Base-by-base conservation (phyloP, 1,140 invertebrate species). In the Cyclargus thomasi region DNA sequence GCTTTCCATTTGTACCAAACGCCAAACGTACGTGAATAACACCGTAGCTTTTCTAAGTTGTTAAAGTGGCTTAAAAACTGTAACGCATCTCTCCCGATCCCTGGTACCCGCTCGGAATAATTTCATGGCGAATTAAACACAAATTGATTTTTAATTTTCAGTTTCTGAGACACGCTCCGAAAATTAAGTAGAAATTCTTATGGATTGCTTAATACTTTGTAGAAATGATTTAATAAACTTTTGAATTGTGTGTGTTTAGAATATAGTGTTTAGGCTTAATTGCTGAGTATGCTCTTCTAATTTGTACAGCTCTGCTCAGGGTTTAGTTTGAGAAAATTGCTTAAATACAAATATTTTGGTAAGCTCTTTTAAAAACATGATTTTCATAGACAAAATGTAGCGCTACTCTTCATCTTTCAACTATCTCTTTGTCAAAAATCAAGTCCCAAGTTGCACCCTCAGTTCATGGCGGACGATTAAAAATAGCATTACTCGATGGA, bases 61-160 rank as follows among this genome's bases (percentile, higher is more conserved):
- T 59, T 20, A 20, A 59, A 59, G 18, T 59, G 55, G 55, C 55
- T 59, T 59, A 59, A 59, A 59, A 59, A 59, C 18, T 59, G 55
- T 59, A 59, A 59, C 17, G 20, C 55, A 59, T 59, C 55, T 59
- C 11, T 22, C n/a, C n/a, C 55, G 18, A 21, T 18, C 17, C 18
- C 18, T 59, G 10, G 21, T 20, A 59, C 18, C 55, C 10, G 10
- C 20, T 59, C 10, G 21, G 55, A 59, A 20, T 59, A 59, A 59
- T 59, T 59, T 20, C 20, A 20, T 59, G 20, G 55, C 18, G 20
- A 21, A 59, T 59, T 21, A 20, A 59, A 59, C 7, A 18, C 53
- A 55, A 20, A 59, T 59, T 59, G 18, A 20, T 59, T 59, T 59
- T 59, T 10, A 11, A 59, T 59, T 20, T 59, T 59, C 39, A 47